Base-by-base conservation (phyloP, 1,140 invertebrate species). In the Pogonomyrmex barbatus region DNA sequence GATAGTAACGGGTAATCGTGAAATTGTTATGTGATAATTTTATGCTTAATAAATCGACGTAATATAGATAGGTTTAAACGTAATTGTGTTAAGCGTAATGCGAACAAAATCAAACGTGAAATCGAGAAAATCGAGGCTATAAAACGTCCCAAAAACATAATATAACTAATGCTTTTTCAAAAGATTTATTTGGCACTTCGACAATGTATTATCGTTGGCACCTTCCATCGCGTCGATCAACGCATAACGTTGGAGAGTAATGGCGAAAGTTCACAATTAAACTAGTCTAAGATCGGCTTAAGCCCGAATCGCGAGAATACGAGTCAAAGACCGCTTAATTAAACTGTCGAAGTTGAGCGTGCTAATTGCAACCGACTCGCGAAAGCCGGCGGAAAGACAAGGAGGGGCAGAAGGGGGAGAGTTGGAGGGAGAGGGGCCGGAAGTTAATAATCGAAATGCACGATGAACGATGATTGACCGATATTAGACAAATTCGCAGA, bases 311-410 rank as follows among this genome's bases (percentile, higher is more conserved):
- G 68, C 79, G 86, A 68, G 54, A 86, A 79, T 87, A 85, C 60
- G 63, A 87, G 65, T 75, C 85, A 85, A 92, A 91, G 91, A 87
- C 90, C 90, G 92, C 92, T 94, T 94, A 94, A 94, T 94, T 94
- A 93, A 94, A 92, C 92, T 92, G 85, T 91, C 90, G 88, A 89
- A 93, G 91, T 93, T 92, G 91, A 94, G 90, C 92, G 88, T 90
- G 90, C 94, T 94, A 94, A 94, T 94, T 94, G 94, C 91, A 77
- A 93, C 91, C 90, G 88, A 85, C 87, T 92, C 87, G 90, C 68
- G 54, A 75, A 50, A 82, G 42, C 63, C 36, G 24, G 2, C 36
- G 2, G 62, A 24, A 24, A 24, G 24, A 24, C 8, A 39, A 17
- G 14, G 60, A 39, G 12, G 30, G 36, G 14, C 12, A 54, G 68